A percentile compares a stretch with the other conserved stretches of the same genome.
Evolutionary conservation across 2,888 invertebrate species (phyloP).

Genomic region (Coelogynopora nodosa): DNA sequence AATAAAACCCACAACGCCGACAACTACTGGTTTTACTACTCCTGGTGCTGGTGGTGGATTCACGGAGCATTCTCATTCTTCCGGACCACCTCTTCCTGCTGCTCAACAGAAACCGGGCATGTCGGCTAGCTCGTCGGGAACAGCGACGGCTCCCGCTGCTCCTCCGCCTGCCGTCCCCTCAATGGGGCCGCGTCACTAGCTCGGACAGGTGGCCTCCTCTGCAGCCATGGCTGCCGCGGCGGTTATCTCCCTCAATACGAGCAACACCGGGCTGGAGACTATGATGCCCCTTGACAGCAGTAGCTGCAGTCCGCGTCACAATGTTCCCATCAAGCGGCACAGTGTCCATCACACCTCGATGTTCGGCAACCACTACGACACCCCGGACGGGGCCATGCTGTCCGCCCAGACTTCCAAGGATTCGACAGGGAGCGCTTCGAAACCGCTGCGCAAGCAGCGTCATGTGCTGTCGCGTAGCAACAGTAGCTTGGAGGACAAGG

Average conservation of each 20-base stretch:
- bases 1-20: neutral
- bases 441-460: slow-evolving; percentile 15
- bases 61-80: neutral
- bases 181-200: neutral
- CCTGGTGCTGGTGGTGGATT: neutral
- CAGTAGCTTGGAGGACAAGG: slow-evolving; percentile 6
- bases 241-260: neutral
- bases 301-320: neutral
- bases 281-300: neutral
- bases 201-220: neutral
- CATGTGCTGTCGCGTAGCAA: slow-evolving; percentile 12
- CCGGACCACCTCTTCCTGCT: neutral
- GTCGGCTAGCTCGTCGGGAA: neutral
- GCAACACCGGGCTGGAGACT: neutral
- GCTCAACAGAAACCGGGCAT: neutral
- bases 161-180: too few relatives aligned
- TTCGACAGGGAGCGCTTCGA: neutral
- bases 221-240: slow-evolving; percentile 13
- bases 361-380: neutral
- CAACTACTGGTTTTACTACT: neutral
- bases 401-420: neutral
- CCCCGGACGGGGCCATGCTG: neutral
- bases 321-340: neutral
- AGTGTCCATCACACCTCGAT: neutral
- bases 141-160: neutral